Conservation (phyloP, 2,113 vertebrate species). For the Manacus vitellinus region DNA sequence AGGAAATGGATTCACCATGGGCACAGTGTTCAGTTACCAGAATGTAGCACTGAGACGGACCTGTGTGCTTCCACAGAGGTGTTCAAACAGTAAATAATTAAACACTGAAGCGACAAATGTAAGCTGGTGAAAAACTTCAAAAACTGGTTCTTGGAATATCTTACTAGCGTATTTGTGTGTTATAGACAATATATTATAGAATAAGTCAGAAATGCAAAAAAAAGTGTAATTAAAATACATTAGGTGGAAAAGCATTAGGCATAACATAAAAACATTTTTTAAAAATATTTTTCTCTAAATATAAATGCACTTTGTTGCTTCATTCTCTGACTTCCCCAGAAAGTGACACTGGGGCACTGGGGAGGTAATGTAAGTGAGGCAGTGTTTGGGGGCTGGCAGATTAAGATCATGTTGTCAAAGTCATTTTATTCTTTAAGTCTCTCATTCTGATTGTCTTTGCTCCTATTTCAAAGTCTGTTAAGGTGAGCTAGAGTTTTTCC, state of each 20-base stretch:
- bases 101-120: not conserved
- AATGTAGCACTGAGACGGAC: not conserved
- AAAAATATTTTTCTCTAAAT: not conserved
- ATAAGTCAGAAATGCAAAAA: slow-evolving; percentile 3
- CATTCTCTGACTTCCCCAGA: not conserved
- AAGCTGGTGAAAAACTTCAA: not conserved
- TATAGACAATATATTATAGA: not conserved
- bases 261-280: not conserved
- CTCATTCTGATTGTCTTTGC: not conserved
- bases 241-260: not conserved
- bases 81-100: slow-evolving; percentile 30
- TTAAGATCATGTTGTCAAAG: not conserved
- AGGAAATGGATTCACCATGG: not conserved
- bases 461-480: not conserved
- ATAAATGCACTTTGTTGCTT: not conserved
- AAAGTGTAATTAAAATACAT: slow-evolving; percentile 18
- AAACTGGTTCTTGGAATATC: not conserved
- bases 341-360: not conserved
- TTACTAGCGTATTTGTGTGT: not conserved
- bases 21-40: not conserved
- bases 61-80: not conserved
- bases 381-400: not conserved
- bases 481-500: not conserved
- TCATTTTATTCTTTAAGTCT: not conserved
- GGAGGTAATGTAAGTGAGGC: not conserved